Evolutionary conservation across 2,888 invertebrate genomes (phyloP), one percentile per base, ranked within the genome.

Genomic region (Melanophora roralis): DNA sequence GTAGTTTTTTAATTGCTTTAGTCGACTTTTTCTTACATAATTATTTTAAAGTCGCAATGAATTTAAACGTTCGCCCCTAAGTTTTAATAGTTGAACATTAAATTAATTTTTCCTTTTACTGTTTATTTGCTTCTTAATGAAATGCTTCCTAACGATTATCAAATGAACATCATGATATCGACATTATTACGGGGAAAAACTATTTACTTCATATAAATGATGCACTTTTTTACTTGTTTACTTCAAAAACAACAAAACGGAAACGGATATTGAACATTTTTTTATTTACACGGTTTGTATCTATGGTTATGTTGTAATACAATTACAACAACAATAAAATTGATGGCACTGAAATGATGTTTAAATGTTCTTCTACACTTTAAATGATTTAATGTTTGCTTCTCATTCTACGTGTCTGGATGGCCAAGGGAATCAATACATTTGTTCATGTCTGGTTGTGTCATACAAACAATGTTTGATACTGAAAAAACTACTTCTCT

Each of bases 261-360:
- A 80, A 80, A 80, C 60, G 67, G 80, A 76, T 80, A 76, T 80
- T 76, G 72, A 80, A 80, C 65, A 62, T 75, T 74, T 59, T 64
- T 64, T 55, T 64, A 27, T 27, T 55, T 55, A 57, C 47, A 49
- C 55, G 64, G 21, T 43, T n/a, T 3, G 27, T 27, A 27, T 27
- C 4, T 27, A 6, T 27, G 27, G 27, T 27, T 27, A 6, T 27
- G 47, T 64, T 27, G 55, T 64, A 40, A 51, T 19, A 68, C 71
- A 59, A 59, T 62, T 72, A 72, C 27, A 27, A 27, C 27, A 27
- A 27, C 6, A 27, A 27, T 6, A 27, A 27, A 3, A 27, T 27
- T 62, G 36, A 47, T 73, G 65, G 32, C 65, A 40, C 40, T 65
- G 32, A 57, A 65, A 73, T 65, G 55, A 67, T 80, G 55, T 74